These are phyloP conservation scores for Pempheris klunzingeri DNA, from an alignment of 2,797 vertebrate species.

Conservation along the genomic window DNA sequence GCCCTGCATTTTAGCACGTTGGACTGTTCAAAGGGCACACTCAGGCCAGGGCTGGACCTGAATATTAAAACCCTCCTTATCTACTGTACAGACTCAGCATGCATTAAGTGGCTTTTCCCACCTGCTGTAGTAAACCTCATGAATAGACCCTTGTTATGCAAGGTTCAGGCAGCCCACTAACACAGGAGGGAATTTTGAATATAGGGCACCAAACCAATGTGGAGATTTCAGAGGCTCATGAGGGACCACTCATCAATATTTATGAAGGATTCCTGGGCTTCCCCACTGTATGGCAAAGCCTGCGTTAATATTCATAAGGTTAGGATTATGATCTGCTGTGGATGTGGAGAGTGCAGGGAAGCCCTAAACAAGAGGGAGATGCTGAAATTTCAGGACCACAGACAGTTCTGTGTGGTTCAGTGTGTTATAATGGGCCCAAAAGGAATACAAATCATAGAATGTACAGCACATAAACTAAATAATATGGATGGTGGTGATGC, in stretches of 20 bases:
- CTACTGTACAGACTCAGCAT: slow-evolving; percentile 43
- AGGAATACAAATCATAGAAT: background rate
- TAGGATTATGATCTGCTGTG: slow-evolving; percentile 49
- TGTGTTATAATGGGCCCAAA: background rate
- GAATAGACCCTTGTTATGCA: slow-evolving; percentile 44
- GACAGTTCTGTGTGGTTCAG: slow-evolving; percentile 49
- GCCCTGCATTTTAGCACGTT: slow-evolving; percentile 44
- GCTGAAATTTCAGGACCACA: slow-evolving; percentile 58
- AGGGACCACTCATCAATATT: slow-evolving; percentile 73
- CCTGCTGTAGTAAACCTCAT: slow-evolving; percentile 46
- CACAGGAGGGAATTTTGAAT: slow-evolving; percentile 59
- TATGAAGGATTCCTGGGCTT: slow-evolving; percentile 74
- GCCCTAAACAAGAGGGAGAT: slow-evolving; percentile 29
- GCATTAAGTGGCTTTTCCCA: slow-evolving; percentile 45
- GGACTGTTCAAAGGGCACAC: slow-evolving; percentile 54
- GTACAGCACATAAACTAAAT: background rate
- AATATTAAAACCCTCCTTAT: slow-evolving; percentile 45
- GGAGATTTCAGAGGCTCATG: slow-evolving; percentile 66
- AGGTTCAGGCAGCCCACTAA: slow-evolving; percentile 48
- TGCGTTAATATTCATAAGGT: slow-evolving; percentile 75
- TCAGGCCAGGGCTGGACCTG: slow-evolving; percentile 7
- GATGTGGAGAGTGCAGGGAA: slow-evolving; percentile 47
- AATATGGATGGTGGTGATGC: background rate
- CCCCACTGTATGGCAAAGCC: slow-evolving; percentile 67
- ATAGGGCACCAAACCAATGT: slow-evolving; percentile 66